Percentiles rank a stretch among this genome's conserved stretches.
These are phyloP conservation scores for Coelopa pilipes DNA, from an alignment of 2,888 invertebrate species.

Conservation along the genomic window DNA sequence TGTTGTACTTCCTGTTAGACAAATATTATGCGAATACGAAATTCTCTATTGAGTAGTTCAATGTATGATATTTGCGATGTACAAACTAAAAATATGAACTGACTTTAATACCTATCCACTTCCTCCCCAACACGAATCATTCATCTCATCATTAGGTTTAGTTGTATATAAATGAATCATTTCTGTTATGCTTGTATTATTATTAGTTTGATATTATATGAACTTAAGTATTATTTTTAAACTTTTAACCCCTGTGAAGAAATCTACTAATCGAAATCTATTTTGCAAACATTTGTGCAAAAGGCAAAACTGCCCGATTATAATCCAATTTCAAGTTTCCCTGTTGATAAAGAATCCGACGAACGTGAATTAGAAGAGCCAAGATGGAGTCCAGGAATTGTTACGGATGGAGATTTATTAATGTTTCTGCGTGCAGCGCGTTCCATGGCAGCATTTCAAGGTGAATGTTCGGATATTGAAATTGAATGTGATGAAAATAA, in stretches of 20 bases:
- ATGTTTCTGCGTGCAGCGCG: conserved; percentile 98
- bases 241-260: conserved; percentile 40
- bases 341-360: conserved; percentile 68
- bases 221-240: conserved; percentile 1
- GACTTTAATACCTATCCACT: conserved; percentile 33
- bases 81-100: neutral
- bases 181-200: conserved; percentile 29
- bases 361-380: conserved; percentile 79
- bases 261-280: conserved; percentile 35
- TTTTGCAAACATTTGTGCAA: conserved; percentile 41
- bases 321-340: conserved; percentile 69
- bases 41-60: neutral
- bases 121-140: conserved; percentile 41
- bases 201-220: conserved; percentile 10
- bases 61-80: neutral
- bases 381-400: conserved; percentile 94
- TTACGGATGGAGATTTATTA: conserved; percentile 92
- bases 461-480: conserved; percentile 49
- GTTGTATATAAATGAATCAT: conserved; percentile 27
- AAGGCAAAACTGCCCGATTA: conserved; percentile 69
- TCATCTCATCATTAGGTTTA: conserved; percentile 42
- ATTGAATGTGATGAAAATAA: conserved; percentile 47
- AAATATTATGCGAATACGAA: conserved; percentile 2
- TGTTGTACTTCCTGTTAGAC: neutral
- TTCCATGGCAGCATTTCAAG: conserved; percentile 97